A percentile compares a stretch with the other conserved stretches of the same genome.
These are phyloP conservation scores for Nomada hirtipes DNA, from an alignment of 2,888 invertebrate genomes.

Conservation along the genomic window DNA sequence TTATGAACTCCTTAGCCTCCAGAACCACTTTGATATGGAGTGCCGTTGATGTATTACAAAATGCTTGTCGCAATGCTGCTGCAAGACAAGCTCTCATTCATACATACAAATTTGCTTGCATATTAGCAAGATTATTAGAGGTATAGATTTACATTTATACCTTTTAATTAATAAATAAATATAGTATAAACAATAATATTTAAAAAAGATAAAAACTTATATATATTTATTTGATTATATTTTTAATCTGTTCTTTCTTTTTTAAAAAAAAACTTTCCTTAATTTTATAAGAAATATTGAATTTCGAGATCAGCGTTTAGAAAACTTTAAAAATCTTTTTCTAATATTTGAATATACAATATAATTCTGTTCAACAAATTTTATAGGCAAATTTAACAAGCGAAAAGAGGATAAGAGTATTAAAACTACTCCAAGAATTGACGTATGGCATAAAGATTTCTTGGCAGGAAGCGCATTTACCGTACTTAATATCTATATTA, in stretches of 20 bases:
- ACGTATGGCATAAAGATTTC: conserved; percentile 92
- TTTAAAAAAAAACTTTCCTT: background rate
- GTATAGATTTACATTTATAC: conserved; percentile 77
- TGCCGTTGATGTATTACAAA: conserved; percentile 88
- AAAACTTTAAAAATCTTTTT: background rate
- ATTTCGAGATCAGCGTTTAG: background rate
- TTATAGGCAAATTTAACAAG: conserved; percentile 85
- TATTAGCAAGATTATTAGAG: conserved; percentile 87
- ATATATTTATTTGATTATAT: background rate
- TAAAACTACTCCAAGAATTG: conserved; percentile 90
- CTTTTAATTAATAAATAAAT: background rate
- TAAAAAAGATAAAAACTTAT: background rate
- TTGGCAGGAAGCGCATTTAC: conserved; percentile 92
- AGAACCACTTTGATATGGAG: conserved; percentile 88
- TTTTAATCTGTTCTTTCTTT: background rate
- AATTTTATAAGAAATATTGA: background rate
- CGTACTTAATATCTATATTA: conserved; percentile 88
- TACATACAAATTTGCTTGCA: conserved; percentile 90
- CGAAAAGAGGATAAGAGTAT: conserved; percentile 88
- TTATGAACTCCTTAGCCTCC: conserved; percentile 86
- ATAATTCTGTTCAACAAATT: background rate
- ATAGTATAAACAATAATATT: background rate
- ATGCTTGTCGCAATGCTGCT: conserved; percentile 87
- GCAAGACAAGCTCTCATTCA: conserved; percentile 88
- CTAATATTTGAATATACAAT: background rate